Evolutionary conservation across 1,140 invertebrate genomes (phyloP).

Genomic region (Onthophagus taurus): DNA sequence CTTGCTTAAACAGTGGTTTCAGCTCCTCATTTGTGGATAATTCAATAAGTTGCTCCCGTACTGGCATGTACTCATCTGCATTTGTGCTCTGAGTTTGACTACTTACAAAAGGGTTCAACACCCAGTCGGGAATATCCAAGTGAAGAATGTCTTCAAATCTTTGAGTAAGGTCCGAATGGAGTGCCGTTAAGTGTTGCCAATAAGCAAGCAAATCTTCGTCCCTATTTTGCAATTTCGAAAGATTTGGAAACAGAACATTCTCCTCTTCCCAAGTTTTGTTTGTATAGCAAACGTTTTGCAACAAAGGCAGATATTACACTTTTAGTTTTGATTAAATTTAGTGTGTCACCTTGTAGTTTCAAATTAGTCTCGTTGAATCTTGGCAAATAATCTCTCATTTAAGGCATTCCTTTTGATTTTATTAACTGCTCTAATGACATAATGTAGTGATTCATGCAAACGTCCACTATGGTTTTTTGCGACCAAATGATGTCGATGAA

Average conservation of each 20-base stretch:
- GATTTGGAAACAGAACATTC: conserved; percentile 32
- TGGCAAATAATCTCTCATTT: too few relatives aligned
- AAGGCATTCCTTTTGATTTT: too few relatives aligned
- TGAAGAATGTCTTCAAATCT: too few relatives aligned
- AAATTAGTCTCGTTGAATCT: too few relatives aligned
- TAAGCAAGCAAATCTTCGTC: conserved; percentile 26
- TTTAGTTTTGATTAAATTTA: conserved; percentile 38
- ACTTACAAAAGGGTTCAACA: too few relatives aligned
- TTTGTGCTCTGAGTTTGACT: too few relatives aligned
- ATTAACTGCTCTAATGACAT: conserved; percentile 20
- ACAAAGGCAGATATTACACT: conserved; percentile 31
- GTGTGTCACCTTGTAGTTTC: conserved; percentile 34
- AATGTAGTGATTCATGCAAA: conserved; percentile 16
- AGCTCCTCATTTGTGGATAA: conserved; percentile 6
- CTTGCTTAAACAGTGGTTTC: too few relatives aligned
- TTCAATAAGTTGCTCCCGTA: too few relatives aligned
- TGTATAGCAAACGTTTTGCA: conserved; percentile 32
- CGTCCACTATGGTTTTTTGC: conserved; percentile 18
- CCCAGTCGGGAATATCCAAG: too few relatives aligned
- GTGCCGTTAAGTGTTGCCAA: conserved; percentile 3
- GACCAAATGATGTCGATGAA: too few relatives aligned
- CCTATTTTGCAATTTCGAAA: conserved; percentile 28
- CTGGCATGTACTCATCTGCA: too few relatives aligned
- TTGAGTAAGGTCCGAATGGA: conserved; percentile 10
- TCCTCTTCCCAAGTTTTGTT: conserved; percentile 32